Conservation (phyloP, 2,888 invertebrate genomes). For the Coelopa pilipes region DNA sequence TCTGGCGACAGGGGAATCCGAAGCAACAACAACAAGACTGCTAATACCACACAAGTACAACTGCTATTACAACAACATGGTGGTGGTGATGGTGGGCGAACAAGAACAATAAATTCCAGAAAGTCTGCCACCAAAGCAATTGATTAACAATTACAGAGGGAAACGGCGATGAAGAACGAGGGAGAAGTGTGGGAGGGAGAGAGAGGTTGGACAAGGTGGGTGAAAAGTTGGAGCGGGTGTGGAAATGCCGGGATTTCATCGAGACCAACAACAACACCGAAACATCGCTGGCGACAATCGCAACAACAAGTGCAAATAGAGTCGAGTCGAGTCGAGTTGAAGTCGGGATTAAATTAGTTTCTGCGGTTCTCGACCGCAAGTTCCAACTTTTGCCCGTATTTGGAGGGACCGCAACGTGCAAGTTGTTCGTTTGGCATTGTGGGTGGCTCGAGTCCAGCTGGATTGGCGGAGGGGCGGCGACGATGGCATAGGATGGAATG, state of each 20-base stretch:
- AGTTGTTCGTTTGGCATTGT: too few relatives aligned
- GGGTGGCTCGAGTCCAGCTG: too few relatives aligned
- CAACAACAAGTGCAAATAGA: slow-evolving; percentile 22
- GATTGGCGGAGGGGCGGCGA: too few relatives aligned
- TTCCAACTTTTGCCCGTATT: too few relatives aligned
- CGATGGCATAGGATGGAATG: too few relatives aligned
- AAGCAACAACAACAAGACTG: background rate
- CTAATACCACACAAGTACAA: background rate
- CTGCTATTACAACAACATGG: background rate
- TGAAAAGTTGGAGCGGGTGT: background rate
- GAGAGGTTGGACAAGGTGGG: background rate
- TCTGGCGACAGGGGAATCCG: too few relatives aligned
- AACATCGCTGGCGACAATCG: background rate
- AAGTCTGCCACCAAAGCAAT: slow-evolving; percentile 27
- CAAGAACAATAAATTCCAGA: slow-evolving; percentile 25
- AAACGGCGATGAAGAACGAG: background rate
- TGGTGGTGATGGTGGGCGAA: background rate
- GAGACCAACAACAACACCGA: slow-evolving; percentile 11
- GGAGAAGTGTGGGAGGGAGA: background rate
- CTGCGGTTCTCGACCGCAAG: slow-evolving; percentile 5
- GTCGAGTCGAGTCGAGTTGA: background rate
- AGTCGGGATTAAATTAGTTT: slow-evolving; percentile 33
- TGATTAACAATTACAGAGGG: slow-evolving; percentile 32
- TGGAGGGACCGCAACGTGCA: too few relatives aligned
- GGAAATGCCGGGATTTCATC: background rate